Base-by-base conservation (phyloP, 1,140 invertebrate genomes). In the Drosophila repletoides region DNA sequence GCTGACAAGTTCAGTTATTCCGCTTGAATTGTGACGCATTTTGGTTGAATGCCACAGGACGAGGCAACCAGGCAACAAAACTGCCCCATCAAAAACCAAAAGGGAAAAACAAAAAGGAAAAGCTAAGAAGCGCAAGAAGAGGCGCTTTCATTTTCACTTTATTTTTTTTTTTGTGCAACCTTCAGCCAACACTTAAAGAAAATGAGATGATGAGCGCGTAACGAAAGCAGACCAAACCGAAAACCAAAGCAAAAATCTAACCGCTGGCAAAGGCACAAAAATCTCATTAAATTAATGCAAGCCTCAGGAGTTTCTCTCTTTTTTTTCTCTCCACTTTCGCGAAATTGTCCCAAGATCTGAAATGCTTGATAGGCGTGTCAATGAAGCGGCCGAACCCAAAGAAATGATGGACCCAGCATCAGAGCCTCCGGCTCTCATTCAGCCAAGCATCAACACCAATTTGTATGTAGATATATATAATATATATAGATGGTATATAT, bases 221-320 rank as follows among this genome's bases (percentile, higher is more conserved):
- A n/a, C 46, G 9, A 15, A 29, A 34, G 33, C 33, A 36, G n/a
- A n/a, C n/a, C n/a, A 46, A 49, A 68, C 43, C 65, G 52, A 43
- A 52, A 60, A 29, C 48, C 63, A 83, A 83, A 72, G 53, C 69
- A 70, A 70, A 70, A 71, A 59, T 73, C 74, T 52, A 69, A 72
- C 68, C 63, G 72, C 45, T 31, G 52, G 68, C 61, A 17, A 49
- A 43, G 52, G 45, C 67, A 45, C 14, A 61, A 74, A n/a, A 86
- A 86, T 61, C 80, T 86, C 80, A 86, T 86, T 86, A 86, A 86
- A 86, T 86, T 86, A 86, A 86, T 86, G 80, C 80, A 86, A 69
- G 80, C 80, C 80, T 80, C 64, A 73, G 81, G 80, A 65, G 41
- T 60, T 80, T 68, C n/a, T n/a, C n/a, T n/a, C n/a, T n/a, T 66